Evolutionary conservation across 2,888 invertebrate species (phyloP).

Genomic region (Margaritifera margaritifera): DNA sequence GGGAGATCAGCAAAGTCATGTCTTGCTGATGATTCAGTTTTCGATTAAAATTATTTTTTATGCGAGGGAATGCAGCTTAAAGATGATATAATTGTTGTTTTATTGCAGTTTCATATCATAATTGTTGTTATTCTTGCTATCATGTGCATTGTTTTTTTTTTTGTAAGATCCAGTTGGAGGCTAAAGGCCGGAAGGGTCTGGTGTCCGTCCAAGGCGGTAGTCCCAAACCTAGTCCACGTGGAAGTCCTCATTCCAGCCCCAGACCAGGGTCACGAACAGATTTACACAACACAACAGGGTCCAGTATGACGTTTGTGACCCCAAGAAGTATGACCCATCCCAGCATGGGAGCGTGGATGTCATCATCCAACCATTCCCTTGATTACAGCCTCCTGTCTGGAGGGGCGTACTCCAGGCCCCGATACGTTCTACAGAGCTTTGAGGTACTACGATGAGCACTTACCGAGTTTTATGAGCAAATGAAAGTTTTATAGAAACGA

Average conservation of each 20-base stretch:
- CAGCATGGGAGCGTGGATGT: not conserved
- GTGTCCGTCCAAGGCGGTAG: constrained; percentile 13
- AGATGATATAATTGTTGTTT: no score
- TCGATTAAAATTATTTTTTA: no score
- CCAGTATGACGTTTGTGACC: constrained; percentile 58
- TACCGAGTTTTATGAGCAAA: not conserved
- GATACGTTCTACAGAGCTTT: constrained; percentile 58
- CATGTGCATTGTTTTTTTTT: no score
- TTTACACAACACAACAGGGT: constrained; percentile 40
- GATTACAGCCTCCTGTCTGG: constrained; percentile 44
- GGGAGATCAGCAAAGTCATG: no score
- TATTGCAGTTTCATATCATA: no score
- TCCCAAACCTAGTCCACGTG: constrained; percentile 37
- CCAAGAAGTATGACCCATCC: constrained; percentile 43
- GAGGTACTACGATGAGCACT: constrained; percentile 37
- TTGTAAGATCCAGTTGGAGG: not conserved
- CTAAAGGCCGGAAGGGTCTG: not conserved
- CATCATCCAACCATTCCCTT: constrained; percentile 11
- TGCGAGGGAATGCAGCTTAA: no score
- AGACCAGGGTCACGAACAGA: constrained; percentile 26
- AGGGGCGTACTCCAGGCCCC: constrained; percentile 50
- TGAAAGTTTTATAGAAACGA: no score
- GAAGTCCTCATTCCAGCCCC: constrained; percentile 22
- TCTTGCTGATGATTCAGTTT: no score
- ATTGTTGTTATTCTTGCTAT: no score